Evolutionary conservation across 2,888 invertebrate species (phyloP).

Genomic region (Sussaba pulchella): DNA sequence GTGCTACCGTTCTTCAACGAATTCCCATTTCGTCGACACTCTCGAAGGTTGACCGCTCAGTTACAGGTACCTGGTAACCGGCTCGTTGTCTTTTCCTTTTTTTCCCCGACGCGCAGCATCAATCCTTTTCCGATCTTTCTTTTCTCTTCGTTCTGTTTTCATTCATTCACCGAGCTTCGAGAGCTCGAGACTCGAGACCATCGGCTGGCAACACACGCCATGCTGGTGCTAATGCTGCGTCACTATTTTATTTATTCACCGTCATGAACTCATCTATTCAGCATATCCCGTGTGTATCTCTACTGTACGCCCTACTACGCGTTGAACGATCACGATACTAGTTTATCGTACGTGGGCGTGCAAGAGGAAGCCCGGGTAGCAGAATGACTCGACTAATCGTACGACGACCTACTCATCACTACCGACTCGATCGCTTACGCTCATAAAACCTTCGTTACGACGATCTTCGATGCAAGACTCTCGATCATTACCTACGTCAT

Average conservation of each 20-base stretch:
- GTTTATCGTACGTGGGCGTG: conserved; percentile 74
- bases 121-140: conserved; percentile 11
- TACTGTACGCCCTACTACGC: conserved; percentile 53
- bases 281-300: conserved; percentile 61
- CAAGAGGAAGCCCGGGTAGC: conserved; percentile 47
- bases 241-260: conserved; percentile 81
- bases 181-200: conserved; percentile 42
- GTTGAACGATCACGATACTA: conserved; percentile 53
- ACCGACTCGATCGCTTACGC: conserved; percentile 60
- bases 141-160: conserved; percentile 26
- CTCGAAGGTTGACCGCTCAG: conserved; percentile 45
- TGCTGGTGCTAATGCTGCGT: conserved; percentile 75
- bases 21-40: conserved; percentile 71
- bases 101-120: conserved; percentile 23
- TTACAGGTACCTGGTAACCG: conserved; percentile 22
- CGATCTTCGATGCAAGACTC: conserved; percentile 59
- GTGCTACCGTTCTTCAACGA: conserved; percentile 73
- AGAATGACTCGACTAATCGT: conserved; percentile 72
- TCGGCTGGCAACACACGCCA: neutral
- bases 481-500: too few relatives aligned
- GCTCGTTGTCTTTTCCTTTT: conserved; percentile 6
- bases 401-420: conserved; percentile 54
- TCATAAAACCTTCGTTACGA: conserved; percentile 28
- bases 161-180: conserved; percentile 55
- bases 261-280: conserved; percentile 75